Base-by-base conservation (phyloP, 2,113 vertebrate genomes). In the Ranitomeya variabilis region DNA sequence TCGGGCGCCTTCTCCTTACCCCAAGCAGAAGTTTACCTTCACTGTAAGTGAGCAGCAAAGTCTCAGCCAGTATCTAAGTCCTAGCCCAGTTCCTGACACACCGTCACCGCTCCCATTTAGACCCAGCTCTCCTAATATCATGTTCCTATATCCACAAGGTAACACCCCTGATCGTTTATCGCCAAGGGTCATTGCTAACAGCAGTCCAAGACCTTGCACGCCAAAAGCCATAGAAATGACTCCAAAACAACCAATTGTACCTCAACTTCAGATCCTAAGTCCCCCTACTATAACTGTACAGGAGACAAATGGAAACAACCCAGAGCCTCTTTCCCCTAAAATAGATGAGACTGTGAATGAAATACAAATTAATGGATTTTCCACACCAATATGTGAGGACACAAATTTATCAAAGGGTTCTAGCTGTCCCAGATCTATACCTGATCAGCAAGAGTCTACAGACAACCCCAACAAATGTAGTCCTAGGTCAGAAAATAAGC, bases 1-100 rank as follows among this genome's bases (percentile, higher is more conserved):
- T 16, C 95, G 95, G 0, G 87, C 93, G 26, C 37, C 83, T 0
- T 94, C 96, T 8, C 95, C 96, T 0, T 93, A 93, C 87, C 94
- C 94, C 1, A 92, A 81, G 76, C 88, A 92, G 80, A 90, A 93
- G 0, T 94, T 95, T 71, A 59, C 94, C 0, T 92, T 93, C 87
- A 92, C 92, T 82, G 92, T 94, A 7, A 84, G 90, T 0, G 92
- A 92, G 90, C 91, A 85, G 64, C 71, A 91, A 26, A 90, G 92
- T 77, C 91, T 93, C 0, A 92, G 90, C 0, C 91, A 95, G 0
- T 94, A 94, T 0, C 92, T 93, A 81, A 74, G 6, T 23, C 80
- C 92, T 74, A 87, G 90, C 0, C 77, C 76, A 10, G 89, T 91
- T 23, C 16, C 90, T 0, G 90, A 91, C 6, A 7, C 89, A 9